Conservation (phyloP, 2,113 vertebrate genomes). For the Corydoras sp. region DNA sequence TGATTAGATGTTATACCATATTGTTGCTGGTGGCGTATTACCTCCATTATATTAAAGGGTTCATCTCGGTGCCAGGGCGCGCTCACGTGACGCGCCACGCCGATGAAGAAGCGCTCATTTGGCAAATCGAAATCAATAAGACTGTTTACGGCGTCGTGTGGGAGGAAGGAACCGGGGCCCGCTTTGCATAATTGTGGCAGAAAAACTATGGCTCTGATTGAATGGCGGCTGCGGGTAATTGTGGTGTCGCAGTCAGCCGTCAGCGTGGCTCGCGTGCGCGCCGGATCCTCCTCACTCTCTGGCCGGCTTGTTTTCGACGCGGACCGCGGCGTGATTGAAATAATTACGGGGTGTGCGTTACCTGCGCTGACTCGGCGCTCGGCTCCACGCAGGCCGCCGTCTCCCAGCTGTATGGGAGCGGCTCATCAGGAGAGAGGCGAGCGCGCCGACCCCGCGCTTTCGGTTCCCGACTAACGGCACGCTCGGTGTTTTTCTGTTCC, state of each 20-base stretch:
- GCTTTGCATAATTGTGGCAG: conserved; percentile 69
- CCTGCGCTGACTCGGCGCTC: conserved; percentile 51
- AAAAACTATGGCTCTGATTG: conserved; percentile 66
- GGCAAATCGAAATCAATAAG: conserved; percentile 64
- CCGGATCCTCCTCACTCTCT: conserved; percentile 6
- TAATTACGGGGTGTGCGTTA: conserved; percentile 71
- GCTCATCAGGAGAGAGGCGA: conserved; percentile 12
- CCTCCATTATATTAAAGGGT: conserved; percentile 64
- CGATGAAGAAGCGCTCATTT: conserved; percentile 55
- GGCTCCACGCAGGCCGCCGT: not conserved
- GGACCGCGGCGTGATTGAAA: conserved; percentile 65
- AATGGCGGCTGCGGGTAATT: conserved; percentile 38
- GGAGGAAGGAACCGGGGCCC: conserved; percentile 46
- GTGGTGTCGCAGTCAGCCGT: conserved; percentile 26
- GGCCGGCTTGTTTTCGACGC: conserved; percentile 33
- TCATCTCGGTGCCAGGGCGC: conserved; percentile 55
- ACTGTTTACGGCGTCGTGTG: conserved; percentile 42
- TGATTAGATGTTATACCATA: conserved; percentile 72
- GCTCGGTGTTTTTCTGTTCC: not conserved
- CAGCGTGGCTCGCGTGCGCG: not conserved
- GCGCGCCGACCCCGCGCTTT: not conserved
- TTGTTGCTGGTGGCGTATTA: conserved; percentile 66
- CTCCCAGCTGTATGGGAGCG: not conserved
- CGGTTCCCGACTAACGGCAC: not conserved
- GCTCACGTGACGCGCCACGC: conserved; percentile 40